Percentiles rank a stretch among this genome's conserved stretches.
Evolutionary conservation across 2,888 invertebrate species (phyloP).

Genomic region (Nipponacmea schrenckii): DNA sequence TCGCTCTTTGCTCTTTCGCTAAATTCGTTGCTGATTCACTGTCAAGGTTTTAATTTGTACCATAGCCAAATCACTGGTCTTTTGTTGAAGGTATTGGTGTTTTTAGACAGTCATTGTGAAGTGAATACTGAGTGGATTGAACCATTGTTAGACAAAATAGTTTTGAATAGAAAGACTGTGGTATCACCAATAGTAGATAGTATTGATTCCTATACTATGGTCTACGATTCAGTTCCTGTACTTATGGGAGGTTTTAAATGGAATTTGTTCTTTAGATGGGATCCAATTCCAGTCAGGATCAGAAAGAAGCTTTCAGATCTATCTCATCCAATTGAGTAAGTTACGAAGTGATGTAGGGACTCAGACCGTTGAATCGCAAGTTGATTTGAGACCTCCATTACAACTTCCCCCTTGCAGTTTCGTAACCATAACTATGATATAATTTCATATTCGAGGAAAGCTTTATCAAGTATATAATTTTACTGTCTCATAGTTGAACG

Average conservation of each 20-base stretch:
- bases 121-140: conserved; percentile 84
- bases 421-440: no score
- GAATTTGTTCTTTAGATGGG: conserved; percentile 70
- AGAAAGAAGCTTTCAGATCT: conserved; percentile 4
- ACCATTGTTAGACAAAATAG: conserved; percentile 88
- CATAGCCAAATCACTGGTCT: no score
- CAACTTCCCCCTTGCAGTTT: no score
- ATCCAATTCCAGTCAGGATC: conserved; percentile 23
- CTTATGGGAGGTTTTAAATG: conserved; percentile 71
- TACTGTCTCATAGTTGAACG: no score
- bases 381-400: no score
- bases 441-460: no score
- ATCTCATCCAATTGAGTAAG: conserved; percentile 32
- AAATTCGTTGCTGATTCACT: no score
- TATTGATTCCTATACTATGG: conserved; percentile 91
- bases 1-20: no score
- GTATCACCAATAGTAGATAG: conserved; percentile 97
- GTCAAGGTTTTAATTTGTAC: no score
- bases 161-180: conserved; percentile 73
- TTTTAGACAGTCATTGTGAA: conserved; percentile 7
- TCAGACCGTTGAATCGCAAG: no score
- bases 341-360: background rate
- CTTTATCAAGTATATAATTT: no score
- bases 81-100: background rate
- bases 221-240: conserved; percentile 69